Percentiles rank a stretch among this genome's conserved stretches.
These are phyloP conservation scores for Enoplosus armatus DNA, from an alignment of 2,797 vertebrate species.

Conservation along the genomic window DNA sequence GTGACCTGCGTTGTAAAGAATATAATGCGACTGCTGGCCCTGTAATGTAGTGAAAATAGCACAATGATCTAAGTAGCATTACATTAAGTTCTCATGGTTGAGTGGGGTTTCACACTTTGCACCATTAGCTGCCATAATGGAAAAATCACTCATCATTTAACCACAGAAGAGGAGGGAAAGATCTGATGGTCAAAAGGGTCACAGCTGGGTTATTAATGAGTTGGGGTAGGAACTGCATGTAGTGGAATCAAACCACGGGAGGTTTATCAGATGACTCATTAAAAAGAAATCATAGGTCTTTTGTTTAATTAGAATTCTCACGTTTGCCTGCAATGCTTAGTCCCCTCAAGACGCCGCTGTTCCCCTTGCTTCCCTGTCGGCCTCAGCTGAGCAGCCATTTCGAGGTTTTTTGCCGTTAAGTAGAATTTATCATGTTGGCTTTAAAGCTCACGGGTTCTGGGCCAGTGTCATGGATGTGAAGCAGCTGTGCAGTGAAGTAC, in stretches of 20 bases:
- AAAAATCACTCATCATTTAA: conserved; percentile 63
- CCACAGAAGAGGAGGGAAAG: conserved; percentile 49
- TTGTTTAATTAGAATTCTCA: conserved; percentile 82
- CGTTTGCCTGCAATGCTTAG: conserved; percentile 81
- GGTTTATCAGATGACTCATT: conserved; percentile 52
- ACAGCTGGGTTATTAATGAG: conserved; percentile 60
- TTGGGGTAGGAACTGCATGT: conserved; percentile 24
- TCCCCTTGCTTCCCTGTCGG: conserved; percentile 72
- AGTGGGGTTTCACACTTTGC: conserved; percentile 42
- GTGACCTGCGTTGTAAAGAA: conserved; percentile 53
- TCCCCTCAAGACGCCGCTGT: conserved; percentile 83
- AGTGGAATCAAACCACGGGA: conserved; percentile 49
- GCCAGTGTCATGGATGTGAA: conserved; percentile 52
- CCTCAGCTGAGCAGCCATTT: conserved; percentile 67
- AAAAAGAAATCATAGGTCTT: conserved; percentile 45
- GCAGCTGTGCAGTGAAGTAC: conserved; percentile 57
- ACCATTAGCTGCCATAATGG: conserved; percentile 58
- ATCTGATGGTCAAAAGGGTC: conserved; percentile 62
- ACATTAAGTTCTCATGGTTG: conserved; percentile 46
- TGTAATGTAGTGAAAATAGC: conserved; percentile 41
- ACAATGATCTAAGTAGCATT: conserved; percentile 46
- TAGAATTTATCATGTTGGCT: conserved; percentile 46
- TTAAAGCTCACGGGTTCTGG: conserved; percentile 52
- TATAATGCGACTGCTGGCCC: conserved; percentile 21
- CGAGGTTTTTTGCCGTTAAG: conserved; percentile 47